Conservation (phyloP, 53 echinoderm and acorn worm genomes). For the Hippasteria phrygiana region DNA sequence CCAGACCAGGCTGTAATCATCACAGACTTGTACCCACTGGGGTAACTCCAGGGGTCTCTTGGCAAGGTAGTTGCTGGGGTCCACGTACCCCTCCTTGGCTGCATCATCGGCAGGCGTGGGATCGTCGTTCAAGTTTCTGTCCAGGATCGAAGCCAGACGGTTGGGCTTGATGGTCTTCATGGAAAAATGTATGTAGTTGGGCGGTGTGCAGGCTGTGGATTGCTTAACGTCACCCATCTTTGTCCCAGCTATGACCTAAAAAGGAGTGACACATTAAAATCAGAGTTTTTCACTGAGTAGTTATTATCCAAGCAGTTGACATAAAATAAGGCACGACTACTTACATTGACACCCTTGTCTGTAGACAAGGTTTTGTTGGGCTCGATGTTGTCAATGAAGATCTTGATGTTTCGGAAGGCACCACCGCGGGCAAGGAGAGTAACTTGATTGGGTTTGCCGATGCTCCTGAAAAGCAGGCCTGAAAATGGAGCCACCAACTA, state of each 20-base stretch:
- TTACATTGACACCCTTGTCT: conserved; percentile 12
- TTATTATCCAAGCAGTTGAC: background rate
- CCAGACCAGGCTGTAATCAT: conserved; percentile 64
- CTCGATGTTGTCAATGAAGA: conserved; percentile 28
- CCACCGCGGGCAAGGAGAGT: conserved; percentile 25
- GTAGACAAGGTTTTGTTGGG: conserved; percentile 13
- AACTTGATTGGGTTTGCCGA: conserved; percentile 28
- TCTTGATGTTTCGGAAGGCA: conserved; percentile 28
- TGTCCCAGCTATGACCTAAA: conserved; percentile 53
- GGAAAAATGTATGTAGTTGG: conserved; percentile 57
- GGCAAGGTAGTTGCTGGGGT: conserved; percentile 64
- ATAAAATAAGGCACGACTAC: background rate
- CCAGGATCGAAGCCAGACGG: conserved; percentile 29
- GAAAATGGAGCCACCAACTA: conserved; percentile 60
- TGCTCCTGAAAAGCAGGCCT: background rate
- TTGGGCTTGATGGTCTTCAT: conserved; percentile 43
- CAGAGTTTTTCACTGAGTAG: no score
- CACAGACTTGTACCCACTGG: conserved; percentile 46
- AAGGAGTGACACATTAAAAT: background rate
- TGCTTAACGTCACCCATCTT: conserved; percentile 16
- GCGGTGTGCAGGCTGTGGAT: conserved; percentile 6
- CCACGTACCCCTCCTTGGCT: conserved; percentile 56
- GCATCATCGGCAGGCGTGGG: conserved; percentile 35
- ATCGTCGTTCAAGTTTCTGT: conserved; percentile 47
- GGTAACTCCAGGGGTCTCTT: conserved; percentile 54